Conservation (phyloP, 2,113 vertebrate genomes). For the Platysteira castanea region DNA sequence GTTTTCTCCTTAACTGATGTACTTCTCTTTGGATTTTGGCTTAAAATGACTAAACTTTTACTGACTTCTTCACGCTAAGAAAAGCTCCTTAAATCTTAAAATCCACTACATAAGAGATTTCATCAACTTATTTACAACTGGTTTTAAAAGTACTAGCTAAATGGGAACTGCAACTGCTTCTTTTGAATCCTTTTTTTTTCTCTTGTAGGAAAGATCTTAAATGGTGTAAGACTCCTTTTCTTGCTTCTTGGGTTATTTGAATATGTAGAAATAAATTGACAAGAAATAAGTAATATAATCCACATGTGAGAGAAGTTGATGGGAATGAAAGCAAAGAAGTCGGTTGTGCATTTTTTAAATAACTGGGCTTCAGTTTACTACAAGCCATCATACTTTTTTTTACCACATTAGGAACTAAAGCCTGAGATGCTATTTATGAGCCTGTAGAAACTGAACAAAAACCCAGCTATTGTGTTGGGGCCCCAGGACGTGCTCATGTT, state of each 20-base stretch:
- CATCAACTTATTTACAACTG: neutral
- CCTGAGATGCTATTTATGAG: constrained; percentile 24
- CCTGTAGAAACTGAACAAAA: neutral
- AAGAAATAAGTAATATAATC: neutral
- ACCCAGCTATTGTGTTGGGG: neutral
- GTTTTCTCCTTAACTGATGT: neutral
- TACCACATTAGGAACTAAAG: constrained; percentile 27
- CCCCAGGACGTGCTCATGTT: neutral
- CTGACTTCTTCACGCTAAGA: neutral
- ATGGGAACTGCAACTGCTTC: neutral
- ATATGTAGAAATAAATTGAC: neutral
- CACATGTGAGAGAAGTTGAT: neutral
- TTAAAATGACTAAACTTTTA: neutral
- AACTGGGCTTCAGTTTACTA: neutral
- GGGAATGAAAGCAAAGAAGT: neutral
- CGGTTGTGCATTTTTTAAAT: neutral
- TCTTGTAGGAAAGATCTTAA: neutral
- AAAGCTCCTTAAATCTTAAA: neutral
- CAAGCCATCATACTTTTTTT: neutral
- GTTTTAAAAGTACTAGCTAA: neutral
- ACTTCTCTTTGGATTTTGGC: neutral
- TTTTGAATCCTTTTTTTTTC: neutral
- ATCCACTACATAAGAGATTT: neutral
- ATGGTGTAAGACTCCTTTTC: neutral
- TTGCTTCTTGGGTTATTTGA: neutral